Evolutionary conservation across 2,113 vertebrate genomes (phyloP), one percentile per base, ranked within the genome.

Genomic region (Myanophis thanlyinensis): DNA sequence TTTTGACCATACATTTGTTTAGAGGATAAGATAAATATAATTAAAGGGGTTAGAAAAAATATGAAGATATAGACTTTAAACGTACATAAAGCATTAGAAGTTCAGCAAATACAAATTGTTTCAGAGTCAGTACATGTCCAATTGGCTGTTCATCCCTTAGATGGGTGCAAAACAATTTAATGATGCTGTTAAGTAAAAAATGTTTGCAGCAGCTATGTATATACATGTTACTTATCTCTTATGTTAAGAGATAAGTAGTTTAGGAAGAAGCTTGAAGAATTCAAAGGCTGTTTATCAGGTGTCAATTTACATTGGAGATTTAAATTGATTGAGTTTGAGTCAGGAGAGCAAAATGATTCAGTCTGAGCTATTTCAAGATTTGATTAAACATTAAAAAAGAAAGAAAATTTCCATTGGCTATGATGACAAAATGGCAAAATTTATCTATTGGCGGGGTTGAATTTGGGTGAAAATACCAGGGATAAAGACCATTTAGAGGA

Each of bases 171-270:
- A 96, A 95, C 85, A 96, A 93, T 94, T 92, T 90, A 95, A 96
- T 96, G 95, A 91, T 51, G 90, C 92, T 97, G 95, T 97, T 96
- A 96, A 94, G 92, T 96, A 95, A 96, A 96, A 95, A 95, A 95
- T 92, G 96, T 94, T 95, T 91, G 93, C 92, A 51, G 92, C 89
- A 67, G 8, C 96, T 93, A 88, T 56, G 95, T 11, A 85, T 59
- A 93, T n/a, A n/a, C n/a, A n/a, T n/a, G n/a, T n/a, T n/a, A n/a
- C n/a, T n/a, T n/a, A n/a, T n/a, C n/a, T n/a, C n/a, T n/a, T n/a
- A n/a, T 1, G 94, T n/a, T 95, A 95, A 94, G 89, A 46, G 46
- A 12, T 94, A 53, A 94, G 93, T 59, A 80, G 47, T 90, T 27
- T 13, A 49, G 46, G 47, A 49, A n/a, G 67, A 40, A 20, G 15